phyloP scores from a whole-genome alignment of 2,113 vertebrate species.

The Sula dactylatra region DNA sequence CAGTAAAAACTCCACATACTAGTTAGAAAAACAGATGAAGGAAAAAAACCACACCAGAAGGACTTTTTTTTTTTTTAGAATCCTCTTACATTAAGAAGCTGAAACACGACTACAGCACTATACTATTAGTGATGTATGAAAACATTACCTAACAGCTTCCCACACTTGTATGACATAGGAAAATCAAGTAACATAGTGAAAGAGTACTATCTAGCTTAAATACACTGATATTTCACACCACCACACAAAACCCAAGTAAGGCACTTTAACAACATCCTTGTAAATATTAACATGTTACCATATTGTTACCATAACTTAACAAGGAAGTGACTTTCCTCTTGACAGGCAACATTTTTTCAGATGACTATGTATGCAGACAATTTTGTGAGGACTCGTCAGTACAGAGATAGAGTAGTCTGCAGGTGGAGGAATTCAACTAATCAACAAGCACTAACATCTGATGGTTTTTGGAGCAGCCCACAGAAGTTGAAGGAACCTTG shows the following conservation, averaged over 20 bases:
- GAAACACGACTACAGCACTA: neutral
- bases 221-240: neutral
- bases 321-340: neutral
- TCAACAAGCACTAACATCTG: neutral
- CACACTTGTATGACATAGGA: neutral
- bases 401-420: neutral
- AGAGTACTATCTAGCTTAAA: neutral
- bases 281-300: neutral
- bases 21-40: neutral
- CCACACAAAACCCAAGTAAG: neutral
- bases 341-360: neutral
- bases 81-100: neutral
- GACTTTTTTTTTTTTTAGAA: neutral
- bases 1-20: neutral
- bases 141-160: neutral
- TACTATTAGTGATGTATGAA: neutral
- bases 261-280: neutral
- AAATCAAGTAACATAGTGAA: neutral
- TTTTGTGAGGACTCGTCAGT: rapidly evolving
- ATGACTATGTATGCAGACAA: neutral
- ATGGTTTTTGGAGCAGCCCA: neutral
- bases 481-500: neutral
- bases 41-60: rapidly evolving
- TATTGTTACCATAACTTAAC: neutral
- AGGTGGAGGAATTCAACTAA: neutral